Conservation (phyloP, 2,113 vertebrate species). For the Prochilodus magdalenae region DNA sequence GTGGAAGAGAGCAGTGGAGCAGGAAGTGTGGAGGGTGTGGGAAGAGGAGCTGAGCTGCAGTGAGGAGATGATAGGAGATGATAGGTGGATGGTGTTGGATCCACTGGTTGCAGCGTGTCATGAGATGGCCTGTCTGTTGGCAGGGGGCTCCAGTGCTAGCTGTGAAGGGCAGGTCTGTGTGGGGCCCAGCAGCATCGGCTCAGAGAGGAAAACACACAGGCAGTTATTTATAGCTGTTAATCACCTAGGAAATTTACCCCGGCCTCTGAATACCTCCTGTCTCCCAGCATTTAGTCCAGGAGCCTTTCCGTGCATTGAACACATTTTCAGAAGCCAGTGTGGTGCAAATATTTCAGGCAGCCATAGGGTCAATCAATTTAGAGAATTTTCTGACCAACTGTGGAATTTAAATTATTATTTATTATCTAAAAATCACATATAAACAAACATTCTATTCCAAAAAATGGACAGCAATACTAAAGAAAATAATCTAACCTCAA, state of each 20-base stretch:
- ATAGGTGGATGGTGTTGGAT: conserved; percentile 66
- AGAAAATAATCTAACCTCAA: too few species aligned
- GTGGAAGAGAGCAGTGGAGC: conserved; percentile 1
- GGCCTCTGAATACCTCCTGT: conserved; percentile 72
- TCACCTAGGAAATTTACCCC: conserved; percentile 79
- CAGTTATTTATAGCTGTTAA: conserved; percentile 78
- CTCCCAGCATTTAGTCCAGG: conserved; percentile 73
- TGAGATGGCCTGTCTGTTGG: conserved; percentile 64
- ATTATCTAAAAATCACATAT: too few species aligned
- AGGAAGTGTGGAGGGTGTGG: conserved; percentile 34
- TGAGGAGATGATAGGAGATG: conserved; percentile 59
- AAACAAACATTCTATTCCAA: too few species aligned
- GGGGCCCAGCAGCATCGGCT: conserved; percentile 49
- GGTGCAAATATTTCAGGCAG: too few species aligned
- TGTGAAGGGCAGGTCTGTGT: conserved; percentile 56
- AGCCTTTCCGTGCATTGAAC: conserved; percentile 23
- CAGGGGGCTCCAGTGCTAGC: conserved; percentile 55
- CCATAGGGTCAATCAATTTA: too few species aligned
- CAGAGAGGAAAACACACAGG: conserved; percentile 62
- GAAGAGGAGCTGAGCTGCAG: conserved; percentile 30
- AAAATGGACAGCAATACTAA: too few species aligned
- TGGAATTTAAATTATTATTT: too few species aligned
- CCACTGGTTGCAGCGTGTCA: conserved; percentile 70
- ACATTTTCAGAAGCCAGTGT: not conserved
- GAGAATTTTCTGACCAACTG: too few species aligned